A percentile compares a stretch with the other conserved stretches of the same genome.
phyloP scores from a whole-genome alignment of 2,797 vertebrate species.

The Orestias chungarensis region DNA sequence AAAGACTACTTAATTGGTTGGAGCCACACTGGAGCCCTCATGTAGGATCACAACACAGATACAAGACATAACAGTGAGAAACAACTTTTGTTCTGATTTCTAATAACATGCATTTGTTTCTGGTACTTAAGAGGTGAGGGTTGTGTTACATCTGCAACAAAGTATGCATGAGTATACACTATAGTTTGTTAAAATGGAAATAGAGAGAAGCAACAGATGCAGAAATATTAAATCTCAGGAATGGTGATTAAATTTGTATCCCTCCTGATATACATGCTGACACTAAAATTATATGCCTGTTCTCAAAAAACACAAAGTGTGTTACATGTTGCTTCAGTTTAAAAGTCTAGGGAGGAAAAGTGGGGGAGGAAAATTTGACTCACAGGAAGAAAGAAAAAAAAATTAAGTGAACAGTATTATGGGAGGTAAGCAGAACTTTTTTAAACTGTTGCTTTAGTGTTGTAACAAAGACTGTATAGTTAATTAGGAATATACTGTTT shows the following conservation, averaged over 20 bases:
- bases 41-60: slow-evolving; percentile 54
- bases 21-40: slow-evolving; percentile 50
- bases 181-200: slow-evolving; percentile 1
- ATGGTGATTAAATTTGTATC: background rate
- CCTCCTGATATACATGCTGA: slow-evolving; percentile 15
- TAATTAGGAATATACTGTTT: slow-evolving; percentile 50
- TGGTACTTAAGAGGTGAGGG: slow-evolving; percentile 7
- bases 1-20: slow-evolving; percentile 70
- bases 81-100: slow-evolving; percentile 33
- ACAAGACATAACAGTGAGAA: slow-evolving; percentile 24
- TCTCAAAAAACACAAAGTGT: background rate
- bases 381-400: background rate
- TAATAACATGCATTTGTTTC: slow-evolving; percentile 43
- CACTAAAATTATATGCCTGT: background rate
- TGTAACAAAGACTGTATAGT: slow-evolving; percentile 33
- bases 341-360: slow-evolving; percentile 2
- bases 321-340: slow-evolving; percentile 4
- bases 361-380: background rate
- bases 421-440: slow-evolving; percentile 5
- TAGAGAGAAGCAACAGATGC: background rate
- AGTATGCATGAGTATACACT: slow-evolving; percentile 5
- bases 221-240: slow-evolving; percentile 3
- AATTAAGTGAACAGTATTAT: background rate
- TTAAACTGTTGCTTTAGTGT: slow-evolving; percentile 30
- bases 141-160: slow-evolving; percentile 8